phyloP scores from a whole-genome alignment of 1,140 invertebrate genomes.

The Rhopalosiphum padi region DNA sequence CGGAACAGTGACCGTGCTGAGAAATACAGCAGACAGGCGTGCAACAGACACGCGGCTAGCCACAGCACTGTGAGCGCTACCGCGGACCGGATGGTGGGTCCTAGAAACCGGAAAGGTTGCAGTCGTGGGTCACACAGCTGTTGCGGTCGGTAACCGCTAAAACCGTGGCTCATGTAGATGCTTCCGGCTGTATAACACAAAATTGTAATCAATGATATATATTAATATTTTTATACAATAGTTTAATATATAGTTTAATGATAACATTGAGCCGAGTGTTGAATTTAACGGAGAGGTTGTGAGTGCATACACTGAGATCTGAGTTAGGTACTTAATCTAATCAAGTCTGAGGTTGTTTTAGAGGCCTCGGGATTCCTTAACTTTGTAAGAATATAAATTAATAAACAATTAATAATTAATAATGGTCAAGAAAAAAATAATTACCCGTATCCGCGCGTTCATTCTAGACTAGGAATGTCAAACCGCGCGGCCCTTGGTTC shows the following conservation, averaged over 20 bases:
- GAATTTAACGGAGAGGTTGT: too few relatives aligned
- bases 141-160: conserved; percentile 63
- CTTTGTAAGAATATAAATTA: too few relatives aligned
- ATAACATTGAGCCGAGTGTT: too few relatives aligned
- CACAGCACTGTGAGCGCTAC: conserved; percentile 66
- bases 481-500: too few relatives aligned
- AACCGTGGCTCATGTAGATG: conserved; percentile 64
- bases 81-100: conserved; percentile 63
- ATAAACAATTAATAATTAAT: too few relatives aligned
- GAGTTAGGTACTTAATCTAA: too few relatives aligned
- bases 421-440: too few relatives aligned
- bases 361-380: too few relatives aligned
- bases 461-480: too few relatives aligned
- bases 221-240: neutral
- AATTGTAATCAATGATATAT: neutral
- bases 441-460: too few relatives aligned
- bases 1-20: conserved; percentile 58
- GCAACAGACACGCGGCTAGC: conserved; percentile 64
- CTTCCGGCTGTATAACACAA: conserved; percentile 63
- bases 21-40: conserved; percentile 59
- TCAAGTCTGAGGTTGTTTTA: too few relatives aligned
- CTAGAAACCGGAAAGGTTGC: conserved; percentile 64
- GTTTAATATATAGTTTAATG: neutral
- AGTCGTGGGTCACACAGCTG: conserved; percentile 65
- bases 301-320: too few relatives aligned